Evolutionary conservation across 1,140 invertebrate species (phyloP).

Genomic region (Archivesica marissinica): DNA sequence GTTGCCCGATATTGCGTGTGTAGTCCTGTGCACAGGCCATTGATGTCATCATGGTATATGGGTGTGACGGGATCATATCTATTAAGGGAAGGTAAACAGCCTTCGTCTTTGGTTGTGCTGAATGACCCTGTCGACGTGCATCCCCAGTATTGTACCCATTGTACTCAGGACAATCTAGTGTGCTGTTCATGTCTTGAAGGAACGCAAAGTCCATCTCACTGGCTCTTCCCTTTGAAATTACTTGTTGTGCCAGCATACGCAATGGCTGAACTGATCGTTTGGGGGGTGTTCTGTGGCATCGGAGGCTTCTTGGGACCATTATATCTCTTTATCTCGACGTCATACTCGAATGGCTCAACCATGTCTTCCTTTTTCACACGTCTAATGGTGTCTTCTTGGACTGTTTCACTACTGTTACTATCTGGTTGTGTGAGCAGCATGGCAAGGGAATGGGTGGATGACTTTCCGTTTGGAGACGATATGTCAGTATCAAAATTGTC

Average conservation of each 20-base stretch:
- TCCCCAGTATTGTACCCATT: conserved; percentile 29
- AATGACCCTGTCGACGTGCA: not conserved
- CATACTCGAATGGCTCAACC: not conserved
- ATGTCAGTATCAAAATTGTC: conserved; percentile 69
- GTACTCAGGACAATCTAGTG: not conserved
- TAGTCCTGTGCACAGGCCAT: conserved; percentile 32
- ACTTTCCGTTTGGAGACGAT: conserved; percentile 61
- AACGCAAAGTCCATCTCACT: conserved; percentile 47
- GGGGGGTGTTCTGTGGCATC: conserved; percentile 35
- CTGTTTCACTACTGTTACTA: conserved; percentile 31
- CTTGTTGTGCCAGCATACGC: conserved; percentile 18
- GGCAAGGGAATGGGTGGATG: conserved; percentile 62
- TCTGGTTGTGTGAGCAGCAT: conserved; percentile 48
- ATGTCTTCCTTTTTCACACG: conserved; percentile 11
- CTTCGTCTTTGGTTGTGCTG: conserved; percentile 32
- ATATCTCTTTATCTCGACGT: conserved; percentile 37
- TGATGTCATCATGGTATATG: conserved; percentile 62
- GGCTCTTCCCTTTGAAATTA: conserved; percentile 24
- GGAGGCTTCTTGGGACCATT: conserved; percentile 44
- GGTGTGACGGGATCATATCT: conserved; percentile 55
- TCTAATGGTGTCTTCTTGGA: not conserved
- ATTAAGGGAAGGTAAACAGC: conserved; percentile 61
- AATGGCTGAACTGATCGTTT: conserved; percentile 32
- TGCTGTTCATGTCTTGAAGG: not conserved
- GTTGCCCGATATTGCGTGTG: conserved; percentile 25